Evolutionary conservation across 1,140 invertebrate species (phyloP), one percentile per base, ranked within the genome.

Genomic region (Zaprionus ghesquierei): DNA sequence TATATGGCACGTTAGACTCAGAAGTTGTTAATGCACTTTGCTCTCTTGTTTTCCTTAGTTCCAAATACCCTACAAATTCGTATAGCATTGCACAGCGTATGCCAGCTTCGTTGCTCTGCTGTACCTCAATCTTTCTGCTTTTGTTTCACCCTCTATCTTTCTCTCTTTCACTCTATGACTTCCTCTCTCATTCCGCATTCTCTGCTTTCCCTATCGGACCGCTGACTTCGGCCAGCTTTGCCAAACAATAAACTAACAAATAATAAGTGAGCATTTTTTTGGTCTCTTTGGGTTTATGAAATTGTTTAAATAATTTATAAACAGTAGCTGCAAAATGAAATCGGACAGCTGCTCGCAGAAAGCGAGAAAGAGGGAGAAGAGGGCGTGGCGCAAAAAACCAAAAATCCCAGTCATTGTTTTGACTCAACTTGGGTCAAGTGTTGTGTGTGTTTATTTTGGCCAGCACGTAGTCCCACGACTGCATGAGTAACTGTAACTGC

Each of bases 301-400:
- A 79, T 66, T 82, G 78, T 81, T 87, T 86, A 87, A 86, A 86
- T 86, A 79, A 87, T 86, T 79, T 74, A 82, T 69, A 69, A 85
- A 50, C 20, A 20, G 23, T 73, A 71, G 78, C 82, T 81, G 70
- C 56, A 75, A 81, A 81, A 87, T 79, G 81, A 77, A 86, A 82
- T 82, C 78, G 65, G 82, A 87, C 82, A 86, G 61, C 72, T 82
- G 75, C 61, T 76, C 63, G 25, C n/a, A n/a, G 15, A 29, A 49
- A 41, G 44, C 9, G 3, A 56, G 20, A 50, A 20, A 29, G 33
- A 27, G 18, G 9, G n/a, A 2, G 13, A 12, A 18, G 18, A 20
- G 2, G 23, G 18, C 27, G 31, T 10, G 6, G n/a, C n/a, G 15
- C 49, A 23, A 50, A 69, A 54, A 54, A 46, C 38, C 53, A 44